Percentiles rank a stretch among this genome's conserved stretches.
Evolutionary conservation across 1,140 invertebrate species (phyloP).

Genomic region (Dendroctonus ponderosae): DNA sequence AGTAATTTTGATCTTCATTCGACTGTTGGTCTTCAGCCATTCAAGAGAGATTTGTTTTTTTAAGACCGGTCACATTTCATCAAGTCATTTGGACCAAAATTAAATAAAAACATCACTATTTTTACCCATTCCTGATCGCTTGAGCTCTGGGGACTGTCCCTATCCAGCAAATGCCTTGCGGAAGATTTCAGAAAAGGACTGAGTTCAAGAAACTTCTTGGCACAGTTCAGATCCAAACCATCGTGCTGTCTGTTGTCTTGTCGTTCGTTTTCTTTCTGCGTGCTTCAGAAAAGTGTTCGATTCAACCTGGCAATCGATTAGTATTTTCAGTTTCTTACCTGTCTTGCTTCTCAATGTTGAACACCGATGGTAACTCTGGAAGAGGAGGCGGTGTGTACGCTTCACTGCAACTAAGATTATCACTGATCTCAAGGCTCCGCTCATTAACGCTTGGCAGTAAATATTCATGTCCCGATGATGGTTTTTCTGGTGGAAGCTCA

Average conservation of each 20-base stretch:
- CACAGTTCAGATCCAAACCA: no score
- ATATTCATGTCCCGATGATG: no score
- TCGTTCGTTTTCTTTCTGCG: not conserved
- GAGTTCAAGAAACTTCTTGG: no score
- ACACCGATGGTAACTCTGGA: constrained; percentile 54
- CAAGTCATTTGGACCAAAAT: not conserved
- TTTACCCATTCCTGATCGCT: constrained; percentile 50
- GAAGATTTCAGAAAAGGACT: no score
- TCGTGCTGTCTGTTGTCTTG: not conserved
- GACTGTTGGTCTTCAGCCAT: no score
- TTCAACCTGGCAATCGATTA: not conserved
- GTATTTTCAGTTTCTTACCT: constrained; percentile 22
- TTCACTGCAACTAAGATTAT: constrained; percentile 46
- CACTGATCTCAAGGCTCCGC: constrained; percentile 56
- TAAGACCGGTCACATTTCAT: no score
- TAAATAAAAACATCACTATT: not conserved
- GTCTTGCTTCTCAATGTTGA: constrained; percentile 19
- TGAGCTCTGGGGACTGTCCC: constrained; percentile 50
- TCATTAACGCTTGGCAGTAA: no score
- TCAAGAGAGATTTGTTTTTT: no score
- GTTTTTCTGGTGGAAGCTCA: no score
- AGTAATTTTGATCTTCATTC: no score
- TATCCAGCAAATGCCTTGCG: not conserved
- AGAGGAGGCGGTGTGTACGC: constrained; percentile 54
- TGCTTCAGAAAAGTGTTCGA: not conserved